These are phyloP conservation scores for Acanthornis magna DNA, from an alignment of 2,797 vertebrate genomes.

Conservation along the genomic window DNA sequence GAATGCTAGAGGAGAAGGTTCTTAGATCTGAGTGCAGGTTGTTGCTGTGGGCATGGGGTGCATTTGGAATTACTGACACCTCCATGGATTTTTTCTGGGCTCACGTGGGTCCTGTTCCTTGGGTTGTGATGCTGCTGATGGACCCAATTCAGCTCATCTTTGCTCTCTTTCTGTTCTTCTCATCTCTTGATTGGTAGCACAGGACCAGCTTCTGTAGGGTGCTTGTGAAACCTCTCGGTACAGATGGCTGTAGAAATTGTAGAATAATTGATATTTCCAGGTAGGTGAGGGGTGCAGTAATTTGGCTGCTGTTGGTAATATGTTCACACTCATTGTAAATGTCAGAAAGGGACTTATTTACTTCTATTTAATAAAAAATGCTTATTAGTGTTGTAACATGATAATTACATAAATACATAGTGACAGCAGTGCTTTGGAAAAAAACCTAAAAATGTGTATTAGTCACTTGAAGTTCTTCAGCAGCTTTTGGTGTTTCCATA, in stretches of 20 bases:
- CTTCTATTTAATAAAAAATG: background rate
- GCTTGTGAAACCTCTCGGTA: fast-evolving
- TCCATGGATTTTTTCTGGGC: background rate
- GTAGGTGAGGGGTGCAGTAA: background rate
- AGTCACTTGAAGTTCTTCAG: background rate
- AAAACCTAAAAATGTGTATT: background rate
- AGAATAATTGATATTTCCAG: background rate
- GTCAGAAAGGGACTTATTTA: background rate
- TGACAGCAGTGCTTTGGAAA: background rate
- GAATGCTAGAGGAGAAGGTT: background rate
- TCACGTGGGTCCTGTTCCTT: fast-evolving
- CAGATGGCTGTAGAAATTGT: background rate
- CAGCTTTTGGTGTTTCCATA: background rate
- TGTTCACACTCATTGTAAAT: background rate
- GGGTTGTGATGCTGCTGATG: background rate
- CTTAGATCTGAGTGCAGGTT: background rate
- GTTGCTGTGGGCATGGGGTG: background rate
- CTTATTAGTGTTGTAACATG: background rate
- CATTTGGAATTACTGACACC: background rate
- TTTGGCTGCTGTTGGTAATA: background rate
- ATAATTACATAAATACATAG: background rate
- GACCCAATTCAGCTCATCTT: background rate
- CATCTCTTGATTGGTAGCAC: background rate
- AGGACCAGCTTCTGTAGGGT: background rate
- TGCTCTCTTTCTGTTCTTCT: background rate